Conservation (phyloP, 2,888 invertebrate genomes). For the Willowsia nigromaculata region DNA sequence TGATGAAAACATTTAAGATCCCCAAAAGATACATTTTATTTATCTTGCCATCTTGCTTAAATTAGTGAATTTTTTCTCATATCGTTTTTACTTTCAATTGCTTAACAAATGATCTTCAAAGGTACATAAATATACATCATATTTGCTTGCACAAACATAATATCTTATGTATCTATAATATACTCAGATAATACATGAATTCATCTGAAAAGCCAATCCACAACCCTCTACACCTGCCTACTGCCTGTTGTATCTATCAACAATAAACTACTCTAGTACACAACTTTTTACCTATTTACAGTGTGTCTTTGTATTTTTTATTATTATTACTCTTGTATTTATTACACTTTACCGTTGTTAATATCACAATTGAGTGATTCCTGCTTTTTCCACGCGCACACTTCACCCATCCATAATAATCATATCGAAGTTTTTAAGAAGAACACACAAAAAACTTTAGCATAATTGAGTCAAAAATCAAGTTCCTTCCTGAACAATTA, state of each 20-base stretch:
- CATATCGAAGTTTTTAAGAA: not conserved
- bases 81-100: constrained; percentile 2
- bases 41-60: constrained; percentile 9
- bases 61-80: not conserved
- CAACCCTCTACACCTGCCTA: not conserved
- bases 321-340: not conserved
- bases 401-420: not conserved
- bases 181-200: not conserved
- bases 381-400: not conserved
- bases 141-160: not conserved
- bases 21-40: constrained; percentile 2
- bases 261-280: not conserved
- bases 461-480: constrained; percentile 8
- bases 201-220: not conserved
- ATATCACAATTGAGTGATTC: constrained; percentile 23
- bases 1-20: constrained; percentile 12
- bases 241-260: not conserved
- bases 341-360: not conserved
- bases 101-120: too few species aligned
- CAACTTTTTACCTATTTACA: not conserved
- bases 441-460: not conserved
- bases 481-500: constrained; percentile 56
- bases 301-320: not conserved
- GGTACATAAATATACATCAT: not conserved
- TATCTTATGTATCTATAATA: not conserved